Evolutionary conservation across 2,888 invertebrate species (phyloP).

Genomic region (Spilarctia lutea): DNA sequence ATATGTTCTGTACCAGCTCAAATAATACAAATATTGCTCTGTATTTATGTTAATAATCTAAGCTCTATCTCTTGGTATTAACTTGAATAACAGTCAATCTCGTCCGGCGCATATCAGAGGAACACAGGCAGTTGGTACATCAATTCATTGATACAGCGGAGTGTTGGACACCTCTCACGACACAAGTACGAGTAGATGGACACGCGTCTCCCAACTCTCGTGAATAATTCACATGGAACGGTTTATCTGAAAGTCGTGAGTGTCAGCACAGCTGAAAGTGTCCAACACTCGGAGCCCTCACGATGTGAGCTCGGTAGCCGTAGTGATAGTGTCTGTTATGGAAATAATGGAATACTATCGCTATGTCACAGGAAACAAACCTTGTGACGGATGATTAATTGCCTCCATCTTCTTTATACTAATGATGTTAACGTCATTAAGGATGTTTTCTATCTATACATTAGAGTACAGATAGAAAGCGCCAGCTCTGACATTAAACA

Average conservation of each 20-base stretch:
- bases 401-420: slow-evolving; percentile 15
- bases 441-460: neutral
- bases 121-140: slow-evolving; percentile 25
- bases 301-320: slow-evolving; percentile 23
- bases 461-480: neutral
- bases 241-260: slow-evolving; percentile 48
- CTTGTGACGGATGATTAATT: slow-evolving; percentile 43
- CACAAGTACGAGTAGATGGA: slow-evolving; percentile 53
- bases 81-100: slow-evolving; percentile 19
- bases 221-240: slow-evolving; percentile 60
- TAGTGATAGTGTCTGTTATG: slow-evolving; percentile 39
- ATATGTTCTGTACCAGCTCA: too few species aligned
- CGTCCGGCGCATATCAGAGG: slow-evolving; percentile 22
- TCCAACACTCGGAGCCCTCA: slow-evolving; percentile 25
- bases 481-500: neutral
- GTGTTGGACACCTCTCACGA: slow-evolving; percentile 44
- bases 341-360: slow-evolving; percentile 50
- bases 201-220: slow-evolving; percentile 45
- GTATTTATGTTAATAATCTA: neutral
- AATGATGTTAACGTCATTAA: neutral
- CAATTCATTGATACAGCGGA: slow-evolving; percentile 53
- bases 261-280: slow-evolving; percentile 28
- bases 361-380: slow-evolving; percentile 41
- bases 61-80: neutral
- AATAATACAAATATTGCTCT: too few species aligned